phyloP scores from a whole-genome alignment of 1,140 invertebrate genomes.

The Scaptomyza graminum region DNA sequence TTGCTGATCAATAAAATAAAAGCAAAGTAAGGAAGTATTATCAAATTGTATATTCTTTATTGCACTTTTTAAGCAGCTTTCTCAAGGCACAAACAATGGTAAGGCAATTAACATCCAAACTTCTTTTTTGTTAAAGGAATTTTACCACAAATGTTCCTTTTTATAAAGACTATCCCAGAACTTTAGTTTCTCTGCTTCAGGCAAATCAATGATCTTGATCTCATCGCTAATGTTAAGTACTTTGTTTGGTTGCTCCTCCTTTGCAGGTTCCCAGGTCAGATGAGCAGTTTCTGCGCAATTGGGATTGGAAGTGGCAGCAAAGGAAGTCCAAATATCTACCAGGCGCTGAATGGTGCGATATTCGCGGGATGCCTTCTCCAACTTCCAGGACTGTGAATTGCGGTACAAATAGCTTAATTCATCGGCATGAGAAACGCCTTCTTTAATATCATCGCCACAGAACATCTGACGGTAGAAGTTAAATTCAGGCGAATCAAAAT shows the following conservation, averaged over 20 bases:
- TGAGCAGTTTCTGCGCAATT: conserved; percentile 58
- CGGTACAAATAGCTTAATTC: conserved; percentile 87
- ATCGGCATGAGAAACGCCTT: conserved; percentile 86
- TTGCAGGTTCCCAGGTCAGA: conserved; percentile 68
- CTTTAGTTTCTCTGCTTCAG: conserved; percentile 81
- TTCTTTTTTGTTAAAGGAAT: too few relatives aligned
- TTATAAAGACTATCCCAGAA: conserved; percentile 83
- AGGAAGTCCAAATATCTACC: conserved; percentile 83
- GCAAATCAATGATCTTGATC: conserved; percentile 73
- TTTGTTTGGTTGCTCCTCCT: conserved; percentile 35
- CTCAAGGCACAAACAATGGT: too few relatives aligned
- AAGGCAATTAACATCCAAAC: too few relatives aligned
- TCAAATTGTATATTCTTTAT: too few relatives aligned
- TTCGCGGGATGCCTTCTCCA: conserved; percentile 67
- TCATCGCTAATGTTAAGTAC: conserved; percentile 83
- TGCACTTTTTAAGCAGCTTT: not conserved
- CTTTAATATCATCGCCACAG: conserved; percentile 61
- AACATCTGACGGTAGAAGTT: conserved; percentile 78
- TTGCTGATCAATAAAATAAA: too few relatives aligned
- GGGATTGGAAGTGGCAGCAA: conserved; percentile 81
- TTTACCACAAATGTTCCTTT: conserved; percentile 31
- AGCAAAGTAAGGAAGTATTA: too few relatives aligned
- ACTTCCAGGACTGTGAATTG: conserved; percentile 80
- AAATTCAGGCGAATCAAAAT: conserved; percentile 78
- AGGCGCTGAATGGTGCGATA: conserved; percentile 79